Base-by-base conservation (phyloP, 1,140 invertebrate species). In the Temnothorax curvispinosus region DNA sequence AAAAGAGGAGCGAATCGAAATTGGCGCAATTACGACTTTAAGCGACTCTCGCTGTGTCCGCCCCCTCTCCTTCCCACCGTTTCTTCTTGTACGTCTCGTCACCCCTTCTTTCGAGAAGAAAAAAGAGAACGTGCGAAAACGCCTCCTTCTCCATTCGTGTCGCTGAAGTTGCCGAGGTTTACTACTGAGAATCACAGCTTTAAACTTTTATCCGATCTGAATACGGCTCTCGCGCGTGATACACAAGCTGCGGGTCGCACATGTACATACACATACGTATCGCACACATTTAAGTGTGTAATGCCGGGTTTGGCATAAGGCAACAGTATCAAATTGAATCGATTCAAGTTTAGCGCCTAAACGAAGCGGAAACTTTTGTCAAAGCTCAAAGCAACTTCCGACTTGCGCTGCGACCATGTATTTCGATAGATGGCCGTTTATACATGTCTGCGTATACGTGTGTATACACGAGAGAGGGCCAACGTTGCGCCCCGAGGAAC, bases 21-120 rank as follows among this genome's bases (percentile, higher is more conserved):
- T 85, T 85, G 75, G 65, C 86, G 74, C 80, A 90, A 78, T 87
- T 87, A 62, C 50, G 75, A 69, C 52, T 76, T 85, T 87, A 87
- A 87, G 85, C 86, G 85, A 81, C 78, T 82, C 86, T 87, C 67
- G 56, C 67, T n/a, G 62, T 82, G 27, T 50, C 52, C 75, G 62
- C 2, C 67, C n/a, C 41, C 56, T 21, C 38, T 11, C 56, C 62
- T 60, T 32, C n/a, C 21, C 52, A 32, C 27, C 65, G 18, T 3
- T 69, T 50, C 41, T 69, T 50, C 71, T 11, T 21, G 32, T 58
- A 27, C 54, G 32, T 54, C n/a, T 75, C 44, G 15, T 44, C 13
- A 47, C 58, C n/a, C 13, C 9, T 81, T 71, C 87, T 50, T 89
- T 72, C 47, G 38, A 7, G 35, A 47, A 65, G 21, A n/a, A 35